phyloP scores from a whole-genome alignment of 2,888 invertebrate genomes.

The Philaethria dido region DNA sequence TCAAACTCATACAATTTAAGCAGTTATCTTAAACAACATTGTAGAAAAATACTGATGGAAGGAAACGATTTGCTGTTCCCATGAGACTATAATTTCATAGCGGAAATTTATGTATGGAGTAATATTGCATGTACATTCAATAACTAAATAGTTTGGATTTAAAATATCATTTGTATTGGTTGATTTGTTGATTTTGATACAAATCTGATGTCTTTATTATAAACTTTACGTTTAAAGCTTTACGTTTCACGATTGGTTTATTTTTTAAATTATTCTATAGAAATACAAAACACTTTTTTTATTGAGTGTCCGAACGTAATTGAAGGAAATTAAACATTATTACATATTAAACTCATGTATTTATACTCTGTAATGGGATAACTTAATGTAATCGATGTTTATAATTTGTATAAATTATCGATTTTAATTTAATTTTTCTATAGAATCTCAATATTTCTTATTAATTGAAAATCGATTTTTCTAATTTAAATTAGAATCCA shows the following conservation, averaged over 20 bases:
- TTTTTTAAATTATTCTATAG: too few relatives aligned
- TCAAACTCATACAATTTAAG: not conserved
- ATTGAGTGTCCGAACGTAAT: not conserved
- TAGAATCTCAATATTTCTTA: not conserved
- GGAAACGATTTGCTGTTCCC: conserved; percentile 12
- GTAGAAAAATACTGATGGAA: conserved; percentile 13
- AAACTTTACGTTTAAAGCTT: too few relatives aligned
- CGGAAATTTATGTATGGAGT: conserved; percentile 11
- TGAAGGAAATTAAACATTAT: not conserved
- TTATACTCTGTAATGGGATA: not conserved
- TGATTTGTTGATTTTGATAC: too few relatives aligned
- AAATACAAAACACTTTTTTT: not conserved
- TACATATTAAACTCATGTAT: not conserved
- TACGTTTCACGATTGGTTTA: too few relatives aligned
- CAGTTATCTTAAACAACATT: conserved; percentile 2
- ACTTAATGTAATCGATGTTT: not conserved
- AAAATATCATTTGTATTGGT: too few relatives aligned
- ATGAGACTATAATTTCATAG: conserved; percentile 17
- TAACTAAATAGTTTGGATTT: not conserved
- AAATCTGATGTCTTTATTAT: too few relatives aligned
- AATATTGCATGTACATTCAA: conserved; percentile 6
- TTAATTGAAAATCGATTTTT: not conserved
- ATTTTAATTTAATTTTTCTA: not conserved
- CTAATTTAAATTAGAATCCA: not conserved
- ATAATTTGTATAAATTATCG: not conserved